Evolutionary conservation across 2,797 vertebrate genomes (phyloP), one percentile per base, ranked within the genome.

Genomic region (Stomatorhinus walkeri): DNA sequence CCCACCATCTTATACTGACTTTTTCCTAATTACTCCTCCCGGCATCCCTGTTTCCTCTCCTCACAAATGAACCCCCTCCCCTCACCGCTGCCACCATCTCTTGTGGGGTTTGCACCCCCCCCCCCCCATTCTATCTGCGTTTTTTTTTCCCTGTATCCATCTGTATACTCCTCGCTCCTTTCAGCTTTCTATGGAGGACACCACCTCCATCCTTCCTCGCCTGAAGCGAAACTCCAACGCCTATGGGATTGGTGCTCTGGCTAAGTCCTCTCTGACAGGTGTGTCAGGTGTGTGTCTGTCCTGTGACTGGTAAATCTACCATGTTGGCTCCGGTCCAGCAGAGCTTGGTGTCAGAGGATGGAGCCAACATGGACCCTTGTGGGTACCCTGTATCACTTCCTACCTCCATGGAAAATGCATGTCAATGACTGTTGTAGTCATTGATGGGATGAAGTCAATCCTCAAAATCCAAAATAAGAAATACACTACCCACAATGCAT

Each of bases 221-320:
- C 96, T 99, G 93, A 96, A 96, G 95, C 96, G 96, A 91, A 96
- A 99, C 94, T 99, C 98, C 90, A 99, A 99, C 90, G 97, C 98
- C 91, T 99, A 99, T 85, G 97, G 98, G 94, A 99, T 99, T 92
- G 98, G 98, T 87, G 98, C 98, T 95, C 95, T 99, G 96, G 98
- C 98, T 96, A 99, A 99, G 95, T 98, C 98, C 89, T 99, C 98
- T 92, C 97, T 99, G 96, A 97, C 98, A 98, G 98, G 98, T 99
- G 97, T 98, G 97, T 96, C 95, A 96, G 96, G 95, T 94, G 95
- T 91, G 95, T 95, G 95, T 96, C 94, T 95, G 93, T 94, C 90
- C 92, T 94, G 93, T 94, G 92, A 94, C 92, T 92, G 95, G 94
- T 95, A 96, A 96, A 95, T 87, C 32, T 92, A 94, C 95, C 96